Conservation (phyloP, 2,113 vertebrate genomes). For the Gadus macrocephalus region DNA sequence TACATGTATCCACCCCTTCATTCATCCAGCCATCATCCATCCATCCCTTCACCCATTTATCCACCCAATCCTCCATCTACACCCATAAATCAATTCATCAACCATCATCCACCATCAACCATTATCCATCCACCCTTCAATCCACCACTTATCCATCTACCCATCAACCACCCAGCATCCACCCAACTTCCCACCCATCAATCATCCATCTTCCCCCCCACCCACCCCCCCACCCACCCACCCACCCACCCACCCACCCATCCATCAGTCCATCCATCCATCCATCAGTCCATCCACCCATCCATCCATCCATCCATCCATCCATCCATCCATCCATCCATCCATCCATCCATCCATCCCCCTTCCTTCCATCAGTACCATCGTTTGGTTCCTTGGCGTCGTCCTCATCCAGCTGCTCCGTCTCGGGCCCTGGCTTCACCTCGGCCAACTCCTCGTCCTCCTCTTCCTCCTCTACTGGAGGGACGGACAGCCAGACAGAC, state of each 20-base stretch:
- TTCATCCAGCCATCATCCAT: neutral
- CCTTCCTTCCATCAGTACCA: constrained; percentile 64
- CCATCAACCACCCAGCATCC: neutral
- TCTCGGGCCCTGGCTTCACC: constrained; percentile 78
- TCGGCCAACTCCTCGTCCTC: constrained; percentile 91
- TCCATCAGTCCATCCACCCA: neutral
- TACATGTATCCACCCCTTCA: neutral
- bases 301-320: neutral
- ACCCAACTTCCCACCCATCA: neutral
- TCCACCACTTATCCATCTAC: neutral
- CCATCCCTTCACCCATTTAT: neutral
- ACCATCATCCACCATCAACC: too few relatives aligned
- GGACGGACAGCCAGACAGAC: constrained; percentile 25
- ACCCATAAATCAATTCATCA: too few relatives aligned
- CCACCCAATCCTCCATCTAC: too few relatives aligned
- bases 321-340: too few relatives aligned
- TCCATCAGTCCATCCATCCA: neutral
- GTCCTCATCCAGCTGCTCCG: constrained; percentile 83
- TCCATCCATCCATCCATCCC: neutral
- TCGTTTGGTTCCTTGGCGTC: constrained; percentile 85
- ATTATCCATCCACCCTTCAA: too few relatives aligned
- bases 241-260: neutral
- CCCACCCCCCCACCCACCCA: too few relatives aligned
- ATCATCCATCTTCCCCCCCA: too few relatives aligned
- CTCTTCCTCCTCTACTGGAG: constrained; percentile 87